Evolutionary conservation across 2,888 invertebrate species (phyloP).

Genomic region (Drosophila paucipuncta): DNA sequence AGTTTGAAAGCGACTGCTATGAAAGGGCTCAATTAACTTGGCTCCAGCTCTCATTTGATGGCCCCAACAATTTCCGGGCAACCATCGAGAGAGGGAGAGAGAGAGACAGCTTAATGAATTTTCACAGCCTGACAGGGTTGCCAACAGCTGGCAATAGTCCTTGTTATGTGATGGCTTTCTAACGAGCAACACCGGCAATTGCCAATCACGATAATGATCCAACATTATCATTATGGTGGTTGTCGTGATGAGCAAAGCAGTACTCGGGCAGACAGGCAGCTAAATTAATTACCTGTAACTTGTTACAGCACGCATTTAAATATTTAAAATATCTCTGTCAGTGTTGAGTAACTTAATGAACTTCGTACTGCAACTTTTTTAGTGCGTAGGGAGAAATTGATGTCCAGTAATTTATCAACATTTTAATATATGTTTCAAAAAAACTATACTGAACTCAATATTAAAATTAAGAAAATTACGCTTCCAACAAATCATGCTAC

Average conservation of each 20-base stretch:
- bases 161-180: slow-evolving; percentile 42
- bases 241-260: slow-evolving; percentile 17
- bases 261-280: slow-evolving; percentile 19
- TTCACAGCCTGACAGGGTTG: slow-evolving; percentile 24
- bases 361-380: background rate
- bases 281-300: slow-evolving; percentile 52
- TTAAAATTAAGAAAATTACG: too few relatives aligned
- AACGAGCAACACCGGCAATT: slow-evolving; percentile 35
- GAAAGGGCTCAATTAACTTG: slow-evolving; percentile 55
- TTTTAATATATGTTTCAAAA: background rate
- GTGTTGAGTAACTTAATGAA: slow-evolving; percentile 20
- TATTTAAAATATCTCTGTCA: slow-evolving; percentile 22
- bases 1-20: slow-evolving; percentile 23
- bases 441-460: background rate
- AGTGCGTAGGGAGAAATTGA: background rate
- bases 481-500: background rate
- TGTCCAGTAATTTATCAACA: background rate
- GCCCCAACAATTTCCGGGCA: slow-evolving; percentile 24
- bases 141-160: slow-evolving; percentile 30
- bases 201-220: slow-evolving; percentile 34
- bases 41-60: background rate
- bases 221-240: slow-evolving; percentile 26
- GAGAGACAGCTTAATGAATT: slow-evolving; percentile 38
- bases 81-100: background rate
- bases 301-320: slow-evolving; percentile 4